phyloP scores from a whole-genome alignment of 2,797 vertebrate species.

The Hemibagrus guttatus region DNA sequence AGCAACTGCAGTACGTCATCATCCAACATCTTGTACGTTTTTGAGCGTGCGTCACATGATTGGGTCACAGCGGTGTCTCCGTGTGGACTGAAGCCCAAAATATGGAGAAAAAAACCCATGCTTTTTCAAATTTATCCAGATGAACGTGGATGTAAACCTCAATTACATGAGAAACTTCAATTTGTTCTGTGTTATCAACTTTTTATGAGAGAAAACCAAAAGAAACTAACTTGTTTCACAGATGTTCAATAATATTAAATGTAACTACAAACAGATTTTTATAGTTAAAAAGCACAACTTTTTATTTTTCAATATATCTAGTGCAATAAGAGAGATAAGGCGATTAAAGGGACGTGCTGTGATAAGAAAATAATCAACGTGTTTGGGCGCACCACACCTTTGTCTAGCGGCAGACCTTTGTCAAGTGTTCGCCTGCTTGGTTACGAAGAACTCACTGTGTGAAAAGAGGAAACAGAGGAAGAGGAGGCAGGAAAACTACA shows the following conservation, averaged over 20 bases:
- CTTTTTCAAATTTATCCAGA: too few species aligned
- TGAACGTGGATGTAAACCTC: too few species aligned
- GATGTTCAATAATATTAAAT: background rate
- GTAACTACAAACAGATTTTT: too few species aligned
- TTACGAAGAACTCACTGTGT: background rate
- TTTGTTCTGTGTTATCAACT: background rate
- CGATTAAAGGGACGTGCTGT: background rate
- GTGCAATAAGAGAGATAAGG: background rate
- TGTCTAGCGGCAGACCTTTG: background rate
- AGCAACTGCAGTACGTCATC: too few species aligned
- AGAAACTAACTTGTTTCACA: background rate
- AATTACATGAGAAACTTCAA: background rate
- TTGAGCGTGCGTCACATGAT: too few species aligned
- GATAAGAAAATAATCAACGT: background rate
- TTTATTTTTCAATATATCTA: background rate
- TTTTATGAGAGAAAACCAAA: background rate
- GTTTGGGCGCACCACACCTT: background rate
- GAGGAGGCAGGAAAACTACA: conserved; percentile 45
- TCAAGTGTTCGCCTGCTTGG: background rate
- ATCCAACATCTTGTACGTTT: too few species aligned
- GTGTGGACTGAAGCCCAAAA: too few species aligned
- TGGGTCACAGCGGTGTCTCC: too few species aligned
- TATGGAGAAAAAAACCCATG: too few species aligned
- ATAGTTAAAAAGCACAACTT: background rate
- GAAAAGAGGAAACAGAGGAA: conserved; percentile 48